Evolutionary conservation across 1,140 invertebrate species (phyloP).

Genomic region (Drosophila paulistorum): DNA sequence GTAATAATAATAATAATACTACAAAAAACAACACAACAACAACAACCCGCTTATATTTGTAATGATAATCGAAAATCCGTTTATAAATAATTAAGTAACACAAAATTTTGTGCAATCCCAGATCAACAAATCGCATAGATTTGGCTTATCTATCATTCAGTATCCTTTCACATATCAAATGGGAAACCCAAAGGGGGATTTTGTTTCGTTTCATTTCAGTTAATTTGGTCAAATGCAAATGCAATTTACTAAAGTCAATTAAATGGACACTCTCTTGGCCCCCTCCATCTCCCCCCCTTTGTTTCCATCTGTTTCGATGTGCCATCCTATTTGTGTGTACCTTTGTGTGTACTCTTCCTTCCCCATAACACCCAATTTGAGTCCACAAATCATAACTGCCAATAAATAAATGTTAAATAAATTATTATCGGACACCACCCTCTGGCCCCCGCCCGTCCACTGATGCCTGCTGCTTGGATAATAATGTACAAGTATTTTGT

Average conservation of each 20-base stretch:
- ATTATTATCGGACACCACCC: conserved; percentile 50
- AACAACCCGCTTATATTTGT: not conserved
- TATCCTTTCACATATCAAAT: not conserved
- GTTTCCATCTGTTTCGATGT: not conserved
- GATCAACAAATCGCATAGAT: conserved; percentile 19
- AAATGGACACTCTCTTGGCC: conserved; percentile 24
- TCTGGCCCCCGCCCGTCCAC: not conserved
- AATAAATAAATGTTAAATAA: conserved; percentile 78
- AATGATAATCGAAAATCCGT: conserved; percentile 6
- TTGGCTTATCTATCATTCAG: conserved; percentile 26
- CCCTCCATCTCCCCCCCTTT: not conserved
- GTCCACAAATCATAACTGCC: conserved; percentile 72
- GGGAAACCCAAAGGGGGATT: not conserved
- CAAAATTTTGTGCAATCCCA: conserved; percentile 10
- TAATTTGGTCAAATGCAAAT: conserved; percentile 68
- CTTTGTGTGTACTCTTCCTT: not conserved
- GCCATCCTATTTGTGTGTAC: not conserved
- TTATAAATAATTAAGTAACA: conserved; percentile 10
- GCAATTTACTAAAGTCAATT: conserved; percentile 76
- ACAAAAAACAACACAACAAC: not conserved
- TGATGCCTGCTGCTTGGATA: not conserved
- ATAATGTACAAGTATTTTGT: conserved; percentile 16
- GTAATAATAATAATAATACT: not conserved
- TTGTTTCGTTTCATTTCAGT: conserved; percentile 43
- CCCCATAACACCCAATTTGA: conserved; percentile 3